Conservation (phyloP, 2,113 vertebrate genomes). For the Phaethornis superciliosus region DNA sequence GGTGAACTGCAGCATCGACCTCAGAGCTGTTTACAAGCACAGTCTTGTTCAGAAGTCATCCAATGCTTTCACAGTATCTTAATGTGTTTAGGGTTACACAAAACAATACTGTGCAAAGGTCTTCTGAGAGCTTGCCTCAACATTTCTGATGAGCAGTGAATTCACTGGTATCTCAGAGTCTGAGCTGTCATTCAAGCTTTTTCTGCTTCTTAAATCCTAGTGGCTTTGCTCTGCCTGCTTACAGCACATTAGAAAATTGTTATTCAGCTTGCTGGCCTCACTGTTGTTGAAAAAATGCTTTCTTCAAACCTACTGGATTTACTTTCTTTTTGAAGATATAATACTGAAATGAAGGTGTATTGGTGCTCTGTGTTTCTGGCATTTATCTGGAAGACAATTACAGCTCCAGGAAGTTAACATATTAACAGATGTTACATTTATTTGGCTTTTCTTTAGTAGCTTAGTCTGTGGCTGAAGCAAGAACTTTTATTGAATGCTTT, state of each 20-base stretch:
- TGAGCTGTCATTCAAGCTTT: neutral
- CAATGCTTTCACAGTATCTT: neutral
- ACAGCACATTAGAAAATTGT: neutral
- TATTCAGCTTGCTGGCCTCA: neutral
- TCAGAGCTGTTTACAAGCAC: rapidly evolving
- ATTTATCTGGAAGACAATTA: neutral
- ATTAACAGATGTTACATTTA: slow-evolving; percentile 5
- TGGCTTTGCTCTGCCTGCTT: neutral
- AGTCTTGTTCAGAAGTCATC: neutral
- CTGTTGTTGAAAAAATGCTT: neutral
- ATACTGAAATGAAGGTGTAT: neutral
- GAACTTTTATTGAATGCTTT: neutral
- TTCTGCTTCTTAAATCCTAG: neutral
- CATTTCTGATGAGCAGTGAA: neutral
- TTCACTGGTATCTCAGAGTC: neutral
- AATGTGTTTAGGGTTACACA: neutral
- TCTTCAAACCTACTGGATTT: neutral
- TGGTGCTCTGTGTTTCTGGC: slow-evolving; percentile 1
- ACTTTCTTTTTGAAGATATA: slow-evolving; percentile 1
- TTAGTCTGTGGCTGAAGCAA: neutral
- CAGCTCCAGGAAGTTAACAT: neutral
- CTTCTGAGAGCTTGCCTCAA: neutral
- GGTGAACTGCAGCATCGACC: neutral
- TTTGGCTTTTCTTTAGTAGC: neutral
- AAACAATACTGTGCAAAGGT: neutral